Evolutionary conservation across 2,888 invertebrate species (phyloP), one percentile per base, ranked within the genome.

Genomic region (Glaucopsyche alexis): DNA sequence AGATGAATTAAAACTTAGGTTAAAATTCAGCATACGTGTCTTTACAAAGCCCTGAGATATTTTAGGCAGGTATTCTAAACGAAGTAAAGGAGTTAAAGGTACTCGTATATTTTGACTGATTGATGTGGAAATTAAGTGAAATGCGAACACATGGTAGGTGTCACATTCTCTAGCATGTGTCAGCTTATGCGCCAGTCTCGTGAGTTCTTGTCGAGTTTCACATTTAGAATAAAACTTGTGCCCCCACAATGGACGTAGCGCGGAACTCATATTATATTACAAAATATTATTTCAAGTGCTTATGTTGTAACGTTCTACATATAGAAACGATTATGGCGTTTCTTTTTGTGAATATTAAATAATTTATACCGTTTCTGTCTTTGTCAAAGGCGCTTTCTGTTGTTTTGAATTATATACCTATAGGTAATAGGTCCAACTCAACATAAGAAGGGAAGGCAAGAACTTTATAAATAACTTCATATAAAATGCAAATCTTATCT

Each of bases 191-290:
- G 69, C 69, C 47, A 67, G 29, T 49, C 47, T 19, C 67, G 47
- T 13, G 49, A 69, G 69, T 69, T 49, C 49, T 38, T 42, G 29
- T 47, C 14, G 49, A 69, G 69, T 69, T 47, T 49, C 49, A 69
- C 14, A 69, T 49, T 69, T 29, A 45, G 47, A 67, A 67, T 67
- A 69, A 69, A 69, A 69, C 69, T 69, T 14, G 19, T 42, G 49
- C 49, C 64, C 29, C n/a, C 29, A 69, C 69, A 47, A 19, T 13
- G 49, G 49, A 49, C 60, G 60, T n/a, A 55, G 55, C 55, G 67
- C 13, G 13, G 14, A 14, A 38, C 40, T 69, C 69, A 3, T 69
- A 29, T 3, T 29, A 16, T 49, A 69, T 47, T 38, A 69, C 49
- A 29, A 38, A 45, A 55, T 4, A 49, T 49, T 47, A 49, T 49